Conservation (phyloP, 2,113 vertebrate genomes). For the Rhinolophus ferrumequinum region DNA sequence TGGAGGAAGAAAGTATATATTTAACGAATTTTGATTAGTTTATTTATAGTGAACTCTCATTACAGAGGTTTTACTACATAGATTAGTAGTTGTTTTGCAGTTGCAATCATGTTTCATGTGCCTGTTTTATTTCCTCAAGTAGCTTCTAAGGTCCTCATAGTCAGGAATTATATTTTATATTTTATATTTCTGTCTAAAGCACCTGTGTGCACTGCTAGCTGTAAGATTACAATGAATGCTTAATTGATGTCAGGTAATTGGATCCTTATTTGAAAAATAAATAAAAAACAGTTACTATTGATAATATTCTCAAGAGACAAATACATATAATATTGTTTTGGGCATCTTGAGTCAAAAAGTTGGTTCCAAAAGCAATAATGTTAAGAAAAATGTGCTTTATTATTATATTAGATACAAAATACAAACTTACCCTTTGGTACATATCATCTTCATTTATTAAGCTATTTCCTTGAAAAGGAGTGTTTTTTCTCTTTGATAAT, state of each 20-base stretch:
- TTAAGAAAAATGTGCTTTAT: slow-evolving; percentile 3
- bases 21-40: neutral
- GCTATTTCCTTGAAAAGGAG: neutral
- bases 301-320: neutral
- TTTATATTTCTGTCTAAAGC: neutral
- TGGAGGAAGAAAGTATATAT: neutral
- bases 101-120: neutral
- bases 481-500: neutral
- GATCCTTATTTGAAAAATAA: neutral
- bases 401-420: neutral
- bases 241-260: neutral
- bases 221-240: neutral
- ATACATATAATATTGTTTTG: neutral
- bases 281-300: neutral
- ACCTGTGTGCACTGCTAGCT: neutral
- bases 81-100: neutral
- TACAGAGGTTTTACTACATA: neutral
- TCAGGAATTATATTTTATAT: neutral
- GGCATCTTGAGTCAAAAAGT: neutral
- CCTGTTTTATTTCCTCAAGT: neutral
- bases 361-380: slow-evolving; percentile 22
- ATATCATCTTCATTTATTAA: neutral
- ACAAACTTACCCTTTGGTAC: neutral
- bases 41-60: neutral
- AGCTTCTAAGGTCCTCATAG: neutral